Evolutionary conservation across 1,140 invertebrate species (phyloP).

Genomic region (Drosophila pachea): DNA sequence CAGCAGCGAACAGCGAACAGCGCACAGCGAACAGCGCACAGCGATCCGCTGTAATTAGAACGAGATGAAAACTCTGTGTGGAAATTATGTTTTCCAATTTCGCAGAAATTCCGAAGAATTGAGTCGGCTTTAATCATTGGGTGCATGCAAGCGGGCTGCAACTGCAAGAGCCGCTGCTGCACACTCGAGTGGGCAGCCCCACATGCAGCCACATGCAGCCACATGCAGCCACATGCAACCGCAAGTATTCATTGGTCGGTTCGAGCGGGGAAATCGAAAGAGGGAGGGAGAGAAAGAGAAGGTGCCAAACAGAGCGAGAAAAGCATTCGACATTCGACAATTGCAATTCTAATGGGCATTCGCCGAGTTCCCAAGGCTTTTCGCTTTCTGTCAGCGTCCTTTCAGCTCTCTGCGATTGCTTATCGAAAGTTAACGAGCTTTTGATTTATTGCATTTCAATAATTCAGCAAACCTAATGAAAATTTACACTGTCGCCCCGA

Average conservation of each 20-base stretch:
- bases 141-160: constrained; percentile 61
- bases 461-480: constrained; percentile 66
- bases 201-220: constrained; percentile 26
- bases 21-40: no score
- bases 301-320: constrained; percentile 36
- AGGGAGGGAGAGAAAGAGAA: constrained; percentile 1
- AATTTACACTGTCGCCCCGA: constrained; percentile 66
- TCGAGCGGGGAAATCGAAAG: constrained; percentile 1
- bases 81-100: constrained; percentile 71
- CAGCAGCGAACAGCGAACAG: no score
- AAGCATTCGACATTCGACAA: constrained; percentile 16
- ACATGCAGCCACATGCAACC: constrained; percentile 28
- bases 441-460: constrained; percentile 70
- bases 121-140: constrained; percentile 73
- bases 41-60: no score
- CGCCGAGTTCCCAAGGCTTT: constrained; percentile 6
- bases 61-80: constrained; percentile 51
- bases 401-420: constrained; percentile 13
- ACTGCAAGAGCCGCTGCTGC: constrained; percentile 44
- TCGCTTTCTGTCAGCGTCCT: constrained; percentile 6
- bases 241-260: constrained; percentile 49
- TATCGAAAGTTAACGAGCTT: constrained; percentile 65
- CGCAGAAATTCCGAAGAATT: constrained; percentile 70
- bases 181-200: constrained; percentile 48
- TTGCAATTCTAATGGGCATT: constrained; percentile 5